Conservation (phyloP, 2,113 vertebrate genomes). For the Tringa solitaria region DNA sequence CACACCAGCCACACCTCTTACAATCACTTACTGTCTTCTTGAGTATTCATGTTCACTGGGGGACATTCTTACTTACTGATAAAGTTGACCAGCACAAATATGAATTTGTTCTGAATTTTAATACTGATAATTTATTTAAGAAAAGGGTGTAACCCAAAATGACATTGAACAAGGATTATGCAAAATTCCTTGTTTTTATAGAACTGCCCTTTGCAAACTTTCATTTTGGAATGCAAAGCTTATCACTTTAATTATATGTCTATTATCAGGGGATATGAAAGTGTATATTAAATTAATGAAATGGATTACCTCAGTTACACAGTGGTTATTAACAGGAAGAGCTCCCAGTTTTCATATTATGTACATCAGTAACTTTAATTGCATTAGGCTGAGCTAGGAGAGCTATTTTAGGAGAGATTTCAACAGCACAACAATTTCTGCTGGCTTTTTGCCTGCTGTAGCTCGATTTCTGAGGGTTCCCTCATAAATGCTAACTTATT, state of each 20-base stretch:
- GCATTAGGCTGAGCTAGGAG: conserved; percentile 73
- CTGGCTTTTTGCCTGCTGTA: conserved; percentile 77
- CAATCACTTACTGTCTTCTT: background rate
- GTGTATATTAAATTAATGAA: conserved; percentile 77
- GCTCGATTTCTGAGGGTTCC: conserved; percentile 71
- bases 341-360: conserved; percentile 78
- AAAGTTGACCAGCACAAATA: background rate
- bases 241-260: conserved; percentile 72
- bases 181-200: conserved; percentile 5
- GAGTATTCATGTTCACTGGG: background rate
- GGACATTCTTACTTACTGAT: background rate
- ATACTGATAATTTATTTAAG: background rate
- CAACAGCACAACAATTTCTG: conserved; percentile 70
- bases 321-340: conserved; percentile 80
- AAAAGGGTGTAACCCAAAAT: background rate
- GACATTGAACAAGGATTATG: conserved; percentile 9
- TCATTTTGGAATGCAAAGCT: conserved; percentile 60
- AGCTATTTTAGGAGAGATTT: conserved; percentile 75
- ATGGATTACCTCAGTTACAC: conserved; percentile 72
- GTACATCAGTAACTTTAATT: conserved; percentile 83
- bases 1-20: background rate
- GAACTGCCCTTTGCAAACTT: conserved; percentile 51
- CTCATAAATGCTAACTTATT: conserved; percentile 74
- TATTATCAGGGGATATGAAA: conserved; percentile 53
- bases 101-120: background rate